phyloP scores from a whole-genome alignment of 2,797 vertebrate genomes.

The Geotrypetes seraphini region DNA sequence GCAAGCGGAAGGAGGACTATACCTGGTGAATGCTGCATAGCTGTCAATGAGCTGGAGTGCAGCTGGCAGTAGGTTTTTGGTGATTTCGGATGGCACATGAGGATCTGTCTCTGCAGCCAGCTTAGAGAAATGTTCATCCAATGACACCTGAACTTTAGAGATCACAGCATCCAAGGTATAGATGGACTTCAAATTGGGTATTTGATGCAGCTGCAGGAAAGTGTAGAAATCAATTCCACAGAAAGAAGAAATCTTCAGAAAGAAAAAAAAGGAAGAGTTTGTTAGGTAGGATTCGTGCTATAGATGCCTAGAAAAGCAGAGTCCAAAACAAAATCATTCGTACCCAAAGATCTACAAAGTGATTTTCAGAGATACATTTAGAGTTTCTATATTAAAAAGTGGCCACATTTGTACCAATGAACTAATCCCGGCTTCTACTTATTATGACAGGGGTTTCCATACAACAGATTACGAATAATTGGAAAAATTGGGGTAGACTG shows the following conservation, averaged over 20 bases:
- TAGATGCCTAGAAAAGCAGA: too few species aligned
- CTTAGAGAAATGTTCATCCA: conserved; percentile 93
- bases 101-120: conserved; percentile 81
- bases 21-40: conserved; percentile 89
- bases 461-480: too few species aligned
- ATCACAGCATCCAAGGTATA: conserved; percentile 92
- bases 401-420: too few species aligned
- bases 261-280: neutral
- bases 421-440: too few species aligned
- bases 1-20: too few species aligned
- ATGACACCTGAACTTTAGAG: conserved; percentile 94
- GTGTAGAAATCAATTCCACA: conserved; percentile 75
- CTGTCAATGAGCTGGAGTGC: conserved; percentile 85
- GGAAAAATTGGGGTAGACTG: too few species aligned
- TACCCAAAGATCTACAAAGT: too few species aligned
- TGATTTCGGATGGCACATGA: conserved; percentile 83
- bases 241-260: conserved; percentile 85
- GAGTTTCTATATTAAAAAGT: too few species aligned
- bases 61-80: conserved; percentile 90
- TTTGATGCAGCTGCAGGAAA: conserved; percentile 79
- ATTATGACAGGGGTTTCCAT: too few species aligned
- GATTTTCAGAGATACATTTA: too few species aligned
- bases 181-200: conserved; percentile 89
- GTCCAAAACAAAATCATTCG: too few species aligned
- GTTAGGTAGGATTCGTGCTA: too few species aligned